phyloP scores from a whole-genome alignment of 2,797 vertebrate genomes.

The Mionectes olivaceus region DNA sequence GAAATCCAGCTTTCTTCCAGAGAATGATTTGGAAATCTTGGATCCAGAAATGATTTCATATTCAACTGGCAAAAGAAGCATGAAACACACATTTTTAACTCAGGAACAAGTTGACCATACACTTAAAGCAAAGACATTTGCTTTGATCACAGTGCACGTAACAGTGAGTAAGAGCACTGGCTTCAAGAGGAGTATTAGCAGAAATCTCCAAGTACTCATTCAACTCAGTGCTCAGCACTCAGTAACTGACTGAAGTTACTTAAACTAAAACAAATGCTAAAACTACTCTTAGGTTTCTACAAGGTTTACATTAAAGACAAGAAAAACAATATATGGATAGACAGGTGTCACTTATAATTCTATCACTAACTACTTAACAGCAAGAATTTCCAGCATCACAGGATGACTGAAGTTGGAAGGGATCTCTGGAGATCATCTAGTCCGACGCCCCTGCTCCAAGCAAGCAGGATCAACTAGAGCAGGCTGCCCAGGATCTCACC shows the following conservation, averaged over 20 bases:
- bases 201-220: background rate
- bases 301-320: background rate
- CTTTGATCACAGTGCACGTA: background rate
- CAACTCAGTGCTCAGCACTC: background rate
- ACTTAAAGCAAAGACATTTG: background rate
- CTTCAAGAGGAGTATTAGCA: background rate
- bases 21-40: background rate
- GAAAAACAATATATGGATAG: background rate
- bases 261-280: background rate
- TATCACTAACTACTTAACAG: background rate
- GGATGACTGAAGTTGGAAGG: background rate
- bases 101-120: background rate
- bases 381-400: background rate
- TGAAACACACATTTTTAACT: background rate
- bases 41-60: background rate
- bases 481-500: background rate
- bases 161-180: background rate
- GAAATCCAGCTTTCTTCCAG: background rate
- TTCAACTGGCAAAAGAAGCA: background rate
- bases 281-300: background rate
- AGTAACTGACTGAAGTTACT: background rate
- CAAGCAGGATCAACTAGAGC: background rate
- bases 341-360: background rate
- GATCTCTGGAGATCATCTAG: background rate
- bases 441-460: background rate